Percentiles rank a stretch among this genome's conserved stretches.
Conservation (phyloP, 2,888 invertebrate species). For the Mesochorus sp. region DNA sequence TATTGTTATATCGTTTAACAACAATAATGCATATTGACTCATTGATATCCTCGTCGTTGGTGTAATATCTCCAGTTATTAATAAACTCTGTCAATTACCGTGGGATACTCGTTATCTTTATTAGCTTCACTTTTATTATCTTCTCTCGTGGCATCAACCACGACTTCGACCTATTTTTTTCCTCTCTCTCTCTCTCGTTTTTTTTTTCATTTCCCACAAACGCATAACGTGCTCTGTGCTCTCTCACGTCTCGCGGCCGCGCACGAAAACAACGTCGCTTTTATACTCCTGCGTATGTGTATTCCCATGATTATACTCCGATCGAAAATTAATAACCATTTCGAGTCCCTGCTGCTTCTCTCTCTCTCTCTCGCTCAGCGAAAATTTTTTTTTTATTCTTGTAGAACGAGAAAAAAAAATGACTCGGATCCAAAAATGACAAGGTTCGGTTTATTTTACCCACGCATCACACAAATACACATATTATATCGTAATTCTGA, state of each 20-base stretch:
- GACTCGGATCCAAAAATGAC: too few species aligned
- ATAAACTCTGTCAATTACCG: constrained; percentile 58
- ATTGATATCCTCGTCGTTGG: constrained; percentile 31
- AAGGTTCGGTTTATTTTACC: too few species aligned
- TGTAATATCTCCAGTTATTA: constrained; percentile 45
- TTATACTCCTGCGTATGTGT: not conserved
- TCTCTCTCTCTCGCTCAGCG: too few species aligned
- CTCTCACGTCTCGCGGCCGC: not conserved
- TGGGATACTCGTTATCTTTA: constrained; percentile 52
- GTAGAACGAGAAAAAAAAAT: too few species aligned
- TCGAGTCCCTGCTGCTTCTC: too few species aligned
- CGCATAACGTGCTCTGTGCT: not conserved
- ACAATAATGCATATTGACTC: constrained; percentile 4
- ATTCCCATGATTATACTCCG: not conserved
- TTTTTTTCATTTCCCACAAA: constrained; percentile 49
- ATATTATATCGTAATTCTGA: not conserved
- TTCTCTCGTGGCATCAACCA: constrained; percentile 22
- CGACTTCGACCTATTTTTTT: constrained; percentile 53
- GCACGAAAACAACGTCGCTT: constrained; percentile 2
- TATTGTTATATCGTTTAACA: not conserved
- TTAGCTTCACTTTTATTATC: constrained; percentile 36
- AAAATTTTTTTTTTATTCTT: too few species aligned
- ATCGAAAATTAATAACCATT: not conserved
- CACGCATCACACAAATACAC: not conserved
- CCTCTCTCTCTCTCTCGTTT: not conserved